Evolutionary conservation across 2,113 vertebrate species (phyloP).

Genomic region (Drymodes brunneopygia): DNA sequence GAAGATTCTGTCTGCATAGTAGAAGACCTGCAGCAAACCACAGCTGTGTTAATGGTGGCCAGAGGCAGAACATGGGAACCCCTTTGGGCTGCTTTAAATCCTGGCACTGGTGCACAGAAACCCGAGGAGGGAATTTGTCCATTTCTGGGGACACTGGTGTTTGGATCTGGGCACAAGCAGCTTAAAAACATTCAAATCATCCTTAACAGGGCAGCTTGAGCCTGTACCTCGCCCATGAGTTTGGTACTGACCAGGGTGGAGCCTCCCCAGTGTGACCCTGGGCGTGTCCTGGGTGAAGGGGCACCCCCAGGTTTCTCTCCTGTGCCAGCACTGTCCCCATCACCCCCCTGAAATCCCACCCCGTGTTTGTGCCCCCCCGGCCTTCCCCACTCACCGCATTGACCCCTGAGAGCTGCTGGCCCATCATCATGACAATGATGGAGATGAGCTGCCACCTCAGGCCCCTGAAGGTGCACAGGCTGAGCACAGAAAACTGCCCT

Average conservation of each 20-base stretch:
- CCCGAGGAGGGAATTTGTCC: fast-evolving
- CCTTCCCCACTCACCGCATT: conserved; percentile 73
- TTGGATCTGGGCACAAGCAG: background rate
- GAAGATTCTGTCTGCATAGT: conserved; percentile 90
- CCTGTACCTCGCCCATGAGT: background rate
- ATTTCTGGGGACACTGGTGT: background rate
- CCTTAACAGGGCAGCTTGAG: background rate
- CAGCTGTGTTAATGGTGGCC: background rate
- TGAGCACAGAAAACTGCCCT: conserved; percentile 77
- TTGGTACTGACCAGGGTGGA: background rate
- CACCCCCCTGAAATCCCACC: background rate
- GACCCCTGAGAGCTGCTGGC: conserved; percentile 92
- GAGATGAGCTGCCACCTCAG: conserved; percentile 90
- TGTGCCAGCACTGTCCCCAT: background rate
- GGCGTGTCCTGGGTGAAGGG: background rate
- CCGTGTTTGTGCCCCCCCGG: fast-evolving
- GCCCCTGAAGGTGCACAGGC: conserved; percentile 75
- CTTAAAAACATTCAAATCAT: too few species aligned
- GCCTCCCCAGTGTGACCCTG: fast-evolving
- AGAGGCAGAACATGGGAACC: background rate
- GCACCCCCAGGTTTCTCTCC: background rate
- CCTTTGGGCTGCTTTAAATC: background rate
- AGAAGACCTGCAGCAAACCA: conserved; percentile 82
- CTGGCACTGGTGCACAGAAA: background rate
- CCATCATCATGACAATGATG: conserved; percentile 82